Conservation (phyloP, 2,113 vertebrate species). For the Telmatochromis brichardi region DNA sequence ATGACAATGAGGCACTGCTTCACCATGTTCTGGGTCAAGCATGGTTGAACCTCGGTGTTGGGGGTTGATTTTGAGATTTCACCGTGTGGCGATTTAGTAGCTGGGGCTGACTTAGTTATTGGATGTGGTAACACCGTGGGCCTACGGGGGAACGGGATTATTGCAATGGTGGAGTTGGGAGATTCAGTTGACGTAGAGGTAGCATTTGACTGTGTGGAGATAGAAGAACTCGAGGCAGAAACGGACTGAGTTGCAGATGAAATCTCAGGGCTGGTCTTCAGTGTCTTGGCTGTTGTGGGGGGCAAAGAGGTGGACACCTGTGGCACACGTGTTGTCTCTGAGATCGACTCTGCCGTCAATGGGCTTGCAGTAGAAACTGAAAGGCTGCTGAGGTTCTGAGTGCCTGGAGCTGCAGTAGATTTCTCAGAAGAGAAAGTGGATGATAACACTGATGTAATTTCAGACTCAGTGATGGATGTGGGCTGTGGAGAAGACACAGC, state of each 20-base stretch:
- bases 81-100: not conserved
- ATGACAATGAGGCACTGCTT: constrained; percentile 76
- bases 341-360: not conserved
- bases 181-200: not conserved
- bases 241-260: not conserved
- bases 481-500: not conserved
- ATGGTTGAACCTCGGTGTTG: not conserved
- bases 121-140: not conserved
- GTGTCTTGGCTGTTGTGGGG: not conserved
- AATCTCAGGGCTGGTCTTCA: not conserved
- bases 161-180: not conserved
- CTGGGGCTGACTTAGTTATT: not conserved
- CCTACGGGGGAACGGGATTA: not conserved
- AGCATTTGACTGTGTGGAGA: not conserved
- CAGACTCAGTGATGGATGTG: not conserved
- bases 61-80: not conserved
- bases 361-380: not conserved
- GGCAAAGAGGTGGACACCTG: not conserved
- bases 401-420: not conserved
- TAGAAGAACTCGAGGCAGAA: not conserved
- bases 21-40: not conserved
- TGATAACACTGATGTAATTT: not conserved
- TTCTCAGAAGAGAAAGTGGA: not conserved
- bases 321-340: not conserved
- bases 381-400: not conserved